Percentiles rank a stretch among this genome's conserved stretches.
Conservation (phyloP, 2,113 vertebrate genomes). For the Ascaphus truei region DNA sequence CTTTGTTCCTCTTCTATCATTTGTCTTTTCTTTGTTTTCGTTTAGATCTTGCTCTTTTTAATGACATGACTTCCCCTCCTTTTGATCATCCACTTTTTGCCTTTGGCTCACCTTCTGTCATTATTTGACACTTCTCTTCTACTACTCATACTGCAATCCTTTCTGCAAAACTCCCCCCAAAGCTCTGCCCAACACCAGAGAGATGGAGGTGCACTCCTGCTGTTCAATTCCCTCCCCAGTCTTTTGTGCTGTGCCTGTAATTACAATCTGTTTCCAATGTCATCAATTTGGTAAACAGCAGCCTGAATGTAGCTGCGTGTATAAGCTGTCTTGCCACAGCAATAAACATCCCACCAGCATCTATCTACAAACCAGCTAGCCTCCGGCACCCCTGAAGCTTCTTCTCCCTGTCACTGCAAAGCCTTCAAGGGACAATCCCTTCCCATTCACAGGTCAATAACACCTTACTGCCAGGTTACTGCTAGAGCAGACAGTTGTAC, state of each 20-base stretch:
- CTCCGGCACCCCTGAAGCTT: conserved; percentile 15
- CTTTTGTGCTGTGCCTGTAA: conserved; percentile 1
- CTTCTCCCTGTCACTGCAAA: conserved; percentile 12
- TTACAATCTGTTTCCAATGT: background rate
- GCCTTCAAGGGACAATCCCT: conserved; percentile 7
- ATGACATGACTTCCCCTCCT: background rate
- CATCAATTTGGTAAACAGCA: conserved; percentile 1
- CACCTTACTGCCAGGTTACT: background rate
- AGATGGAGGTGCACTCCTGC: background rate
- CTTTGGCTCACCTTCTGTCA: background rate
- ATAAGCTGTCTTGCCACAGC: background rate
- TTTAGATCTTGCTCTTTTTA: background rate
- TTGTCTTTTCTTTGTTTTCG: no score
- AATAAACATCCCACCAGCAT: background rate
- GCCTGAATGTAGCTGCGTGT: background rate
- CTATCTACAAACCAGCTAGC: background rate
- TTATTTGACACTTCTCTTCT: no score
- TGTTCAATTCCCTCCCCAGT: background rate
- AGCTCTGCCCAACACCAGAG: no score
- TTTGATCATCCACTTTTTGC: background rate
- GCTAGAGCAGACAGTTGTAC: background rate
- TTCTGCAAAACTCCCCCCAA: no score
- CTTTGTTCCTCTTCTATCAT: no score
- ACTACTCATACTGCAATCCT: no score
- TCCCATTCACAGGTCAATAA: conserved; percentile 17